Conservation (phyloP, 2,797 vertebrate genomes). For the Bradypus variegatus region DNA sequence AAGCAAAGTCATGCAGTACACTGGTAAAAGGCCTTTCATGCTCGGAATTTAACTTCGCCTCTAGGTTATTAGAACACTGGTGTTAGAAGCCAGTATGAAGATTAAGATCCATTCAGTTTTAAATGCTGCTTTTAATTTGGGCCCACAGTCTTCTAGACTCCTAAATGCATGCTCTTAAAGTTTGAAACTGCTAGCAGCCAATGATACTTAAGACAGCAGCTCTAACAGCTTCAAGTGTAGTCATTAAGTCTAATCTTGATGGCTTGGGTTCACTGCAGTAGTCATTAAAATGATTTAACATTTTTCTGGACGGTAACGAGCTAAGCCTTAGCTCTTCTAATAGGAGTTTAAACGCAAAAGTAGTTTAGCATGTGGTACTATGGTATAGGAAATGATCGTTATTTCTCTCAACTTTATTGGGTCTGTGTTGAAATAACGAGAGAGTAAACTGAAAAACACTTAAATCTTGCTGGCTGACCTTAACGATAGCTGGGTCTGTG, state of each 20-base stretch:
- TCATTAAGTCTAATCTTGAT: background rate
- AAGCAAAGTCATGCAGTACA: background rate
- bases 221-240: background rate
- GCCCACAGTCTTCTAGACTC: background rate
- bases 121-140: background rate
- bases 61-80: background rate
- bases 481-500: conserved; percentile 88
- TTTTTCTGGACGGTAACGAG: background rate
- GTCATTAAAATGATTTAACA: background rate
- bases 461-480: conserved; percentile 76
- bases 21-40: fast-evolving
- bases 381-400: background rate
- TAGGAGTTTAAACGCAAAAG: background rate
- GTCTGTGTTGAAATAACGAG: background rate
- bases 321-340: background rate
- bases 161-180: background rate
- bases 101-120: background rate
- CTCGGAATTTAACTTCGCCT: background rate
- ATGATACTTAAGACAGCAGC: background rate
- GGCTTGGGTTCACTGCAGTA: background rate
- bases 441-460: background rate
- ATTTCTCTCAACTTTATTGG: background rate
- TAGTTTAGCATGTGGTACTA: background rate
- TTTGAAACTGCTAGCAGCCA: background rate
- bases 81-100: background rate